phyloP scores from a whole-genome alignment of 1,140 invertebrate species.

The Polyergus mexicanus region DNA sequence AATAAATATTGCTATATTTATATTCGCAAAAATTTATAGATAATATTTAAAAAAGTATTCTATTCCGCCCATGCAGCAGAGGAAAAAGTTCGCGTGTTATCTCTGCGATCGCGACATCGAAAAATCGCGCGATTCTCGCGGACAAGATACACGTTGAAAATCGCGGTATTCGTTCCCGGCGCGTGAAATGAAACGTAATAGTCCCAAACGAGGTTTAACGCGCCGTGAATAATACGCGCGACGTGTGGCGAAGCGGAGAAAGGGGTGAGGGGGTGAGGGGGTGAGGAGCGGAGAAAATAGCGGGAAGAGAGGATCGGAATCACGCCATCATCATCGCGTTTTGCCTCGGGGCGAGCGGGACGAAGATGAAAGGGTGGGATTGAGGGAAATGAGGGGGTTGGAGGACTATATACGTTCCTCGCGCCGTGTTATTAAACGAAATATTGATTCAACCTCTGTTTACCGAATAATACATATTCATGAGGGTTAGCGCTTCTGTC shows the following conservation, averaged over 20 bases:
- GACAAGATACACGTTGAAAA: constrained; percentile 37
- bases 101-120: constrained; percentile 32
- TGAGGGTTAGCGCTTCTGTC: constrained; percentile 82
- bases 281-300: constrained; percentile 10
- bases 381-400: constrained; percentile 22
- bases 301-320: not conserved
- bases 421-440: constrained; percentile 86
- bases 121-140: constrained; percentile 12
- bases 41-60: constrained; percentile 20
- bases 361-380: constrained; percentile 32
- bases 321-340: constrained; percentile 45
- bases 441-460: constrained; percentile 87
- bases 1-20: not conserved
- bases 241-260: constrained; percentile 47
- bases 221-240: constrained; percentile 80
- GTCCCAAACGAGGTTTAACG: constrained; percentile 81
- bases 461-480: constrained; percentile 87
- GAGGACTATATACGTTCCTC: constrained; percentile 64
- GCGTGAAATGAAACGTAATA: constrained; percentile 78
- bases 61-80: not conserved
- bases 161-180: constrained; percentile 43
- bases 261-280: not conserved
- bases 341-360: constrained; percentile 27
- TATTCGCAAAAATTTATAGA: not conserved
- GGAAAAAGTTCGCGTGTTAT: not conserved